These are phyloP conservation scores for Gobius niger DNA, from an alignment of 2,113 vertebrate genomes.

Conservation along the genomic window DNA sequence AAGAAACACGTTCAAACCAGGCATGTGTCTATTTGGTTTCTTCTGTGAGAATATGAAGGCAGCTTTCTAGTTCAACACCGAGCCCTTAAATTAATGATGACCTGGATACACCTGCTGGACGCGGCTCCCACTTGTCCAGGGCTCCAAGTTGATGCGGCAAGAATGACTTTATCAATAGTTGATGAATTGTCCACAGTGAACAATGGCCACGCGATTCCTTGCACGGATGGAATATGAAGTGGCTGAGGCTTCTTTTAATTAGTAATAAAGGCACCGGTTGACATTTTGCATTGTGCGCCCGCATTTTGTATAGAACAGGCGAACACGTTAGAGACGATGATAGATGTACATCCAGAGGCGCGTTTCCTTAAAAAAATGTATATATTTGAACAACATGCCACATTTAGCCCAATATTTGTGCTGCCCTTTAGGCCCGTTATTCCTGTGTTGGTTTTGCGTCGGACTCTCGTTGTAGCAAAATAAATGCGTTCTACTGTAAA, in stretches of 20 bases:
- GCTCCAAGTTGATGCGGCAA: constrained; percentile 42
- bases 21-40: constrained; percentile 13
- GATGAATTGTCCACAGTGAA: constrained; percentile 55
- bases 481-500: too few species aligned
- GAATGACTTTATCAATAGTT: constrained; percentile 67
- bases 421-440: too few species aligned
- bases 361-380: too few species aligned
- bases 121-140: constrained; percentile 43
- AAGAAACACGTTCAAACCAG: neutral
- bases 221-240: constrained; percentile 53
- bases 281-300: constrained; percentile 12
- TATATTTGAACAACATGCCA: too few species aligned
- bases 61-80: constrained; percentile 63
- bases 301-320: too few species aligned
- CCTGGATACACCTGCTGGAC: constrained; percentile 67
- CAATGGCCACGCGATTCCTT: constrained; percentile 63
- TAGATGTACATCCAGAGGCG: too few species aligned
- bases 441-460: too few species aligned
- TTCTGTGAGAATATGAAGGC: constrained; percentile 37
- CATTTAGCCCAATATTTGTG: too few species aligned
- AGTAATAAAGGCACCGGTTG: constrained; percentile 50
- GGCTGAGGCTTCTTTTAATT: constrained; percentile 53
- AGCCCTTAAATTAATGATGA: constrained; percentile 68
- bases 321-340: too few species aligned
- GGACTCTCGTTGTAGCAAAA: too few species aligned